Evolutionary conservation across 2,888 invertebrate genomes (phyloP).

Genomic region (Amblyjoppa fuscipennis): DNA sequence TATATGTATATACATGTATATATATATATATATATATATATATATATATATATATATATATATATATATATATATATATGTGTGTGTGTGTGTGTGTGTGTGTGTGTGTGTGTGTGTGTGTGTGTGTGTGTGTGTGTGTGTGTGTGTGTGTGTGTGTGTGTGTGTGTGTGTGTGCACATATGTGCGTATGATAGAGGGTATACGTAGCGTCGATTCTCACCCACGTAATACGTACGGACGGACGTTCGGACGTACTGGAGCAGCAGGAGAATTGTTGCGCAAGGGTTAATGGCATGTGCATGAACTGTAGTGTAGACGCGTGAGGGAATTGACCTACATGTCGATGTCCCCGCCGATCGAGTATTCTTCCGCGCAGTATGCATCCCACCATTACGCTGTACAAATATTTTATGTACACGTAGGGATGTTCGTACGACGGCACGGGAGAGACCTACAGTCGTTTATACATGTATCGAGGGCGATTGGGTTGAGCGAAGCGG

Average conservation of each 20-base stretch:
- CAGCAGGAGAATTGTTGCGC: conserved; percentile 62
- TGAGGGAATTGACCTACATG: conserved; percentile 68
- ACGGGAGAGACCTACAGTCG: not conserved
- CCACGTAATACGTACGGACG: conserved; percentile 50
- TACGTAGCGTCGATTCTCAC: conserved; percentile 15
- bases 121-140: too few species aligned
- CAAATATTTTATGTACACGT: not conserved
- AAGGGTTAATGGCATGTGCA: conserved; percentile 65
- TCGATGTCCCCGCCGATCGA: conserved; percentile 63
- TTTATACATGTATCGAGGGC: not conserved
- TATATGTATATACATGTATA: not conserved
- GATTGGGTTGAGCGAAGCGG: not conserved
- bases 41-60: too few species aligned
- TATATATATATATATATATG: not conserved
- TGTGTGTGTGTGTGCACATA: too few species aligned
- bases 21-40: not conserved
- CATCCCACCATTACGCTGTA: conserved; percentile 6
- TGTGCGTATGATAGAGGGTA: not conserved
- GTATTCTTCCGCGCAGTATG: conserved; percentile 51
- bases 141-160: too few species aligned
- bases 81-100: too few species aligned
- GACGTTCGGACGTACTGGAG: conserved; percentile 50
- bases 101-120: too few species aligned
- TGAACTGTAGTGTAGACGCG: conserved; percentile 43
- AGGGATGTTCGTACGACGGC: not conserved